Evolutionary conservation across 64 coral and sea anemone genomes (phyloP).

Genomic region (Actinia equina): DNA sequence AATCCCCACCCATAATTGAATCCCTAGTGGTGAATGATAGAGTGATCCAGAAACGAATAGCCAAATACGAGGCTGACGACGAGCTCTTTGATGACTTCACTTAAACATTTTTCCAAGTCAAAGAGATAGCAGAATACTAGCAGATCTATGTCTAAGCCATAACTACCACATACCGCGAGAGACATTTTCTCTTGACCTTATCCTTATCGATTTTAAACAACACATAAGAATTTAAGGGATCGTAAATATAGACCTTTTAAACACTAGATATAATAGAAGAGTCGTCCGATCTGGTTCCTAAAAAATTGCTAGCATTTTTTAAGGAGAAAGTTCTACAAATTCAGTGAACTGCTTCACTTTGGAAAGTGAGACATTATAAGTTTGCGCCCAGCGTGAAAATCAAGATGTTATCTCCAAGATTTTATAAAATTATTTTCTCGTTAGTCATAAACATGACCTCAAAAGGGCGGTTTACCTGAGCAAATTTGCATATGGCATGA

Average conservation of each 20-base stretch:
- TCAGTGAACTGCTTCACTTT: neutral
- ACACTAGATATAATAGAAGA: no score
- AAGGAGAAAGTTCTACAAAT: neutral
- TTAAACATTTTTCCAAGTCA: neutral
- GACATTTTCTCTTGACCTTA: neutral
- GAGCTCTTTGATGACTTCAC: neutral
- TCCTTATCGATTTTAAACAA: constrained; percentile 1
- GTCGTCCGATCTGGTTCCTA: no score
- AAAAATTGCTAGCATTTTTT: no score
- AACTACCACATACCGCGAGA: neutral
- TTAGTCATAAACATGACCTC: neutral
- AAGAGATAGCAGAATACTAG: neutral
- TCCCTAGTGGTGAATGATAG: no score
- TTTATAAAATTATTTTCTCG: neutral
- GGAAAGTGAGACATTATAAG: neutral
- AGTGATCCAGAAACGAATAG: neutral
- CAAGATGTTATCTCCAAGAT: neutral
- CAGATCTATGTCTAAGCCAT: neutral
- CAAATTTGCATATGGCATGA: neutral
- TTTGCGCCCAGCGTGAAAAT: neutral
- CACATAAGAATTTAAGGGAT: neutral
- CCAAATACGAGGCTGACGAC: neutral
- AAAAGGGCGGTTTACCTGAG: neutral
- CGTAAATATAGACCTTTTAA: neutral
- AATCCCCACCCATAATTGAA: no score